A percentile compares a stretch with the other conserved stretches of the same genome.
Evolutionary conservation across 2,888 invertebrate species (phyloP).

Genomic region (Pseudococcus viburni): DNA sequence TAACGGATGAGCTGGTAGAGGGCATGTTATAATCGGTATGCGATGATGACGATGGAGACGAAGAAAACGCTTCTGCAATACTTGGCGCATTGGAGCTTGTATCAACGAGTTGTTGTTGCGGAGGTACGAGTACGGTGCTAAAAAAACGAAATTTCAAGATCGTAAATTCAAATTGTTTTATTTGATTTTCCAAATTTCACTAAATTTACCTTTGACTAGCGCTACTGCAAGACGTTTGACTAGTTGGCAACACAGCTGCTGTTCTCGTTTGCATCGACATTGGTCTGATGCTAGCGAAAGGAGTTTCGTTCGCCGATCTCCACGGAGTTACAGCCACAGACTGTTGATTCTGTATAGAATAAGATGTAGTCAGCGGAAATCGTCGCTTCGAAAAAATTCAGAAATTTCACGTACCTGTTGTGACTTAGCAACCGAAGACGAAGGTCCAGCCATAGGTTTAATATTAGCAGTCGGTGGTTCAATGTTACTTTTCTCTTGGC

Average conservation of each 20-base stretch:
- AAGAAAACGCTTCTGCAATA: constrained; percentile 76
- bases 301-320: constrained; percentile 81
- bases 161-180: background rate
- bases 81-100: constrained; percentile 70
- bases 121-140: constrained; percentile 67
- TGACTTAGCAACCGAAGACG: constrained; percentile 69
- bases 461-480: constrained; percentile 91
- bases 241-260: constrained; percentile 85
- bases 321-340: constrained; percentile 78
- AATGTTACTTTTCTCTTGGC: constrained; percentile 74
- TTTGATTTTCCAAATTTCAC: background rate
- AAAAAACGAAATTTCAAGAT: constrained; percentile 11
- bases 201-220: constrained; percentile 69
- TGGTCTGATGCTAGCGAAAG: constrained; percentile 92
- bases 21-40: constrained; percentile 81
- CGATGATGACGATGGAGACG: constrained; percentile 79
- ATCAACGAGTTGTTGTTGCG: constrained; percentile 69
- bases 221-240: constrained; percentile 68
- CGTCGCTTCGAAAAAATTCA: background rate
- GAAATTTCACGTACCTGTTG: constrained; percentile 68
- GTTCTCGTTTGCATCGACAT: constrained; percentile 84
- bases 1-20: constrained; percentile 60
- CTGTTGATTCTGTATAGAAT: constrained; percentile 70
- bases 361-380: background rate
- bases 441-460: constrained; percentile 89